Percentiles rank a stretch among this genome's conserved stretches.
Conservation (phyloP, 2,797 vertebrate species). For the Tenualosa ilisha region DNA sequence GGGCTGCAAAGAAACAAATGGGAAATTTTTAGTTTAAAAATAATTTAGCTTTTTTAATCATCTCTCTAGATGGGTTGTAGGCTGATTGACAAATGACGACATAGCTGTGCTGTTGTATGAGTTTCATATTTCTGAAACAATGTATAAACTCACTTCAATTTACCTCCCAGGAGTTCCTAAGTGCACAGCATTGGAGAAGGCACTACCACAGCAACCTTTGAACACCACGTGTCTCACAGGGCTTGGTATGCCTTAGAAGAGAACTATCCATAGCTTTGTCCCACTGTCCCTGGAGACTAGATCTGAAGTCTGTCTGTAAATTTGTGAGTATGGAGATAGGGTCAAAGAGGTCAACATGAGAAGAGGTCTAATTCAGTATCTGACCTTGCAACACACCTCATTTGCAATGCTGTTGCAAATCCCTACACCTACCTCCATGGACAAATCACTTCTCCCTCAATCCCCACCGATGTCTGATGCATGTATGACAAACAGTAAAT, state of each 20-base stretch:
- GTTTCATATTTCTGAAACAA: background rate
- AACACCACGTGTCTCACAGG: background rate
- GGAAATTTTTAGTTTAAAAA: background rate
- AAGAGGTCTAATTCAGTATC: background rate
- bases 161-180: background rate
- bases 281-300: constrained; percentile 50
- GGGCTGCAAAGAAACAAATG: background rate
- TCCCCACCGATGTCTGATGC: background rate
- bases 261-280: constrained; percentile 51
- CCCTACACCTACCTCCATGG: constrained; percentile 3
- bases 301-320: constrained; percentile 58
- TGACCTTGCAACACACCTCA: constrained; percentile 26
- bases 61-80: background rate
- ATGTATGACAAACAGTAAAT: background rate
- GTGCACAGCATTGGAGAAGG: background rate
- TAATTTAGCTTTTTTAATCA: background rate
- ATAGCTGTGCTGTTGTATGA: background rate
- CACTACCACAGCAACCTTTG: background rate
- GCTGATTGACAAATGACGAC: background rate
- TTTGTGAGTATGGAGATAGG: constrained; percentile 64
- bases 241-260: background rate
- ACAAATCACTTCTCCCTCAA: background rate
- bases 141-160: background rate
- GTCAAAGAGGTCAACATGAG: constrained; percentile 58
- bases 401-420: constrained; percentile 48